Evolutionary conservation across 1,140 invertebrate genomes (phyloP), one percentile per base, ranked within the genome.

Genomic region (Lasioglossum baleicum): DNA sequence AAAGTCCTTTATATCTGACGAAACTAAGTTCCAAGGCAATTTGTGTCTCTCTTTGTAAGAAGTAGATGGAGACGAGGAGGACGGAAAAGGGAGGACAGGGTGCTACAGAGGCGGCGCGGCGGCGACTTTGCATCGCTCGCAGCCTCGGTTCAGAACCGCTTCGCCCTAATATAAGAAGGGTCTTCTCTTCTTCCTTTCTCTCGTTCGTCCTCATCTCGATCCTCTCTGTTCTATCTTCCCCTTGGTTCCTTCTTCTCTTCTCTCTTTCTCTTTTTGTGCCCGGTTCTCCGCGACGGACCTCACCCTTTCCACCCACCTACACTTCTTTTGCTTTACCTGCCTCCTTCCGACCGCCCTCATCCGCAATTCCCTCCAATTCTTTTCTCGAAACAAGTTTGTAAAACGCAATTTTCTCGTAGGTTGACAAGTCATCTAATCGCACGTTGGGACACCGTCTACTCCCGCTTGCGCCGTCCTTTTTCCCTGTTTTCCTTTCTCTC

Each of bases 11-110:
- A 91, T 91, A 91, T 92, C 88, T 88, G 81, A 81, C 87, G 88
- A 93, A 93, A 93, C 91, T 92, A 90, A 92, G 90, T 93, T 93
- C 83, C 88, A 79, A 92, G 91, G 89, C 91, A 93, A 93, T 92
- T 93, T 92, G 90, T 90, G 89, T 92, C 88, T 92, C 90, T 92
- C 92, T 93, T 92, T 92, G 91, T 91, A 90, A 92, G 89, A 83
- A 90, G 88, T 90, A 90, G 88, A 82, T 83, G 73, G 80, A 82
- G 83, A 85, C 73, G 87, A 70, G 74, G 75, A 65, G 51, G 65
- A 69, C 61, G 72, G 77, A 83, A 67, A 26, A 67, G 70, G 44
- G 35, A 48, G 68, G 79, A 48, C 48, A 64, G 77, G 65, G 51
- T 69, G 81, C 78, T 77, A 61, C 71, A 76, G 79, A 83, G 70